Percentiles rank a stretch among this genome's conserved stretches.
These are phyloP conservation scores for Charina bottae DNA, from an alignment of 2,113 vertebrate species.

Conservation along the genomic window DNA sequence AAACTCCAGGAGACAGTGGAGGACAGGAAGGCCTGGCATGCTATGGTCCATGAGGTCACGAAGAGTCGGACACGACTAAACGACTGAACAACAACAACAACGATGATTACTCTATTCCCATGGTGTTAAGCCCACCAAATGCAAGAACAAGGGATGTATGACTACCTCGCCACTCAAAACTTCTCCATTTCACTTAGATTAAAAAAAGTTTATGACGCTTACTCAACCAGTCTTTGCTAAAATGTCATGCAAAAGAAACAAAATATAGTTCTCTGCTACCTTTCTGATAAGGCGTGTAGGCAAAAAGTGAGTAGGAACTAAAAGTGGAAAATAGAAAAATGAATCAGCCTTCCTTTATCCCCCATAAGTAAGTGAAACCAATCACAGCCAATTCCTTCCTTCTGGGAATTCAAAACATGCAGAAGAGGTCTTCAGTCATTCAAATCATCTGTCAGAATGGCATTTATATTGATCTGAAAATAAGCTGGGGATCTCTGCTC, in stretches of 20 bases:
- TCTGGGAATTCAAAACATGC: constrained; percentile 16
- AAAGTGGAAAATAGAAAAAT: background rate
- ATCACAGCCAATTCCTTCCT: background rate
- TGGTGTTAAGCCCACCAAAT: background rate
- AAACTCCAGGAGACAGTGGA: no score
- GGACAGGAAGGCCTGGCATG: no score
- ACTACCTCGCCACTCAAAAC: background rate
- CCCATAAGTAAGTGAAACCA: constrained; percentile 17
- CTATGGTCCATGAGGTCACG: no score
- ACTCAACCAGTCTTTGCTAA: constrained; percentile 21
- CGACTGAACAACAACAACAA: no score
- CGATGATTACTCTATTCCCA: rapidly evolving
- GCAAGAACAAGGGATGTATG: background rate
- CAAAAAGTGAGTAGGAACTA: constrained; percentile 27
- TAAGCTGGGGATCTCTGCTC: background rate
- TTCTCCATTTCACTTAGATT: background rate
- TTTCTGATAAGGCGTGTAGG: constrained; percentile 30
- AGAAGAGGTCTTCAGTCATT: constrained; percentile 11
- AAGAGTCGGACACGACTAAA: no score
- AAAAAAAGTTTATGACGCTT: background rate
- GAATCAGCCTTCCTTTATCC: background rate
- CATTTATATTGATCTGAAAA: constrained; percentile 5
- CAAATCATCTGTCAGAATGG: background rate
- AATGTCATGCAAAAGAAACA: constrained; percentile 25
- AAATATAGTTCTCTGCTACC: background rate